A percentile compares a stretch with the other conserved stretches of the same genome.
These are phyloP conservation scores for Hystrix brachyura DNA, from an alignment of 2,113 vertebrate genomes.

Conservation along the genomic window DNA sequence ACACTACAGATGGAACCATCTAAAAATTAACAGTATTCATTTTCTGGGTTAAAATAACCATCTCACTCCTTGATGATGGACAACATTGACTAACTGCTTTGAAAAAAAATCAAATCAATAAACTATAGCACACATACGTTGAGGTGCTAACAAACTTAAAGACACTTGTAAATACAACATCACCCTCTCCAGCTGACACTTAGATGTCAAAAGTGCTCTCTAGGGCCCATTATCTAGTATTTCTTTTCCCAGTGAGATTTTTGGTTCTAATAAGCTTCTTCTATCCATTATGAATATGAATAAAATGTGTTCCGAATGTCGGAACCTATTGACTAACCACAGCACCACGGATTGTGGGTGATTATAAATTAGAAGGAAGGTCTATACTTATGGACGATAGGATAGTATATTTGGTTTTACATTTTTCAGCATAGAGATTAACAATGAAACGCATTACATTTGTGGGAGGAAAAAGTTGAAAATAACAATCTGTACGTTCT, in stretches of 20 bases:
- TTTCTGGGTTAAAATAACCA: not conserved
- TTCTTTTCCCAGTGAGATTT: conserved; percentile 14
- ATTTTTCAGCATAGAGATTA: not conserved
- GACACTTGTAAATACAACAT: not conserved
- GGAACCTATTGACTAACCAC: not conserved
- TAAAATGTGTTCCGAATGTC: not conserved
- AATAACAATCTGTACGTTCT: not conserved
- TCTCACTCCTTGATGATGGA: not conserved
- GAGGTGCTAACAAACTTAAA: not conserved
- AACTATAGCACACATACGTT: not conserved
- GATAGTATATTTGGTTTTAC: not conserved
- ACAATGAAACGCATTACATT: not conserved
- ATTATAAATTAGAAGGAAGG: not conserved
- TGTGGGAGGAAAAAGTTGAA: not conserved
- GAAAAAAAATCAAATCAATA: not conserved
- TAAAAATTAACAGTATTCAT: not conserved
- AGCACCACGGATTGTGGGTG: not conserved
- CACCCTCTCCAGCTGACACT: not conserved
- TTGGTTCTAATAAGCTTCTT: not conserved
- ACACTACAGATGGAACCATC: not conserved
- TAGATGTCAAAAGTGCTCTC: not conserved
- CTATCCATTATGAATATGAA: not conserved
- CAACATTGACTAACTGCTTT: not conserved
- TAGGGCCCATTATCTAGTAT: not conserved
- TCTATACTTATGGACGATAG: not conserved